phyloP scores from a whole-genome alignment of 2,888 invertebrate genomes.

The Stictocephala bisonia region DNA sequence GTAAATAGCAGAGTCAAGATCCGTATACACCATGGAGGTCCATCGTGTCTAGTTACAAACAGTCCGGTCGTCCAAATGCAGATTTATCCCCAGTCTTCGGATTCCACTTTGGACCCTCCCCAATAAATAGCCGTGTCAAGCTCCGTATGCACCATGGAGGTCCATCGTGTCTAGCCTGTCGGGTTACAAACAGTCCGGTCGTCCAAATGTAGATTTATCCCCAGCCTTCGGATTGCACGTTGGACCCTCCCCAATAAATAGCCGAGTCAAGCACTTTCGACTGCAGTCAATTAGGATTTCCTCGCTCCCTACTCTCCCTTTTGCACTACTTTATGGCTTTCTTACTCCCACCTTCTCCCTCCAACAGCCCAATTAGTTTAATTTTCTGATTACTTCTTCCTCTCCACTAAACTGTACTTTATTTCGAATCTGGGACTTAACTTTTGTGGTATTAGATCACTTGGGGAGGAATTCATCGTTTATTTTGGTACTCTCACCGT shows the following conservation, averaged over 20 bases:
- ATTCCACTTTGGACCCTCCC: too few species aligned
- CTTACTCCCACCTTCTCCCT: conserved; percentile 18
- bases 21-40: too few species aligned
- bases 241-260: conserved; percentile 46
- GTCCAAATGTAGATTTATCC: conserved; percentile 43
- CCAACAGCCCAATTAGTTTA: conserved; percentile 8
- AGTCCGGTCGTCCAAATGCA: too few species aligned
- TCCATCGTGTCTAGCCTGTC: background rate
- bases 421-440: background rate
- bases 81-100: too few species aligned
- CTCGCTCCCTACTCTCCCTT: conserved; percentile 21
- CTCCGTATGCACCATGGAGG: background rate
- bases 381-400: conserved; percentile 38
- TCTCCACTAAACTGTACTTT: conserved; percentile 34
- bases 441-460: too few species aligned
- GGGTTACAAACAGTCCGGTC: too few species aligned
- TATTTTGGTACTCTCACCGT: too few species aligned
- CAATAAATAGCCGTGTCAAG: too few species aligned
- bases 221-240: conserved; percentile 22
- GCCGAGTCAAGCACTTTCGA: conserved; percentile 42
- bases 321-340: conserved; percentile 26
- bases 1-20: too few species aligned
- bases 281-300: conserved; percentile 47
- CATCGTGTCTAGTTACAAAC: too few species aligned
- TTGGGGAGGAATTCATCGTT: too few species aligned